These are phyloP conservation scores for Cossypha caffra DNA, from an alignment of 2,797 vertebrate genomes.

Conservation along the genomic window DNA sequence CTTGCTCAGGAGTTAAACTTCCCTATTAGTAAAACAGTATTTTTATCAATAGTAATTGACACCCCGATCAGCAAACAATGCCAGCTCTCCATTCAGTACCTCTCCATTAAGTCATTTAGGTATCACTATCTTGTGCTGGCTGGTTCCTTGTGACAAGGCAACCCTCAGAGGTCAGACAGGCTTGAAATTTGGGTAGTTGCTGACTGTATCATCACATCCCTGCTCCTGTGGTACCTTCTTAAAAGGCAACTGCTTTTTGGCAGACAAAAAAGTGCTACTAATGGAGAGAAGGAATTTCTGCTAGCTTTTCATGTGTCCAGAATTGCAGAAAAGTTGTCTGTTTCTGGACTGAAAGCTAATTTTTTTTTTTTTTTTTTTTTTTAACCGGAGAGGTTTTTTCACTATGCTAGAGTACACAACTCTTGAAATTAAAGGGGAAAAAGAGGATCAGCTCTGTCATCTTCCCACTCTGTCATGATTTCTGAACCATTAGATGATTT, in stretches of 20 bases:
- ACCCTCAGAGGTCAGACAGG: background rate
- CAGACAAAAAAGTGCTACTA: background rate
- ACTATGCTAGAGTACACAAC: background rate
- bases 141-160: background rate
- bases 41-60: background rate
- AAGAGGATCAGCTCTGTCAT: background rate
- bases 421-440: background rate
- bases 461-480: background rate
- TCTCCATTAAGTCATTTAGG: background rate
- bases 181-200: fast-evolving
- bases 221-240: background rate
- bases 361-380: background rate
- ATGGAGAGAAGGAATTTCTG: background rate
- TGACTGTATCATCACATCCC: background rate
- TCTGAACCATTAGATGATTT: background rate
- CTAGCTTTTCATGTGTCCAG: fast-evolving
- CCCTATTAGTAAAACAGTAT: background rate
- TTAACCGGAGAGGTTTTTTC: background rate
- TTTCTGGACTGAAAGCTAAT: background rate
- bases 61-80: background rate
- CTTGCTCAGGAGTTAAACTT: background rate
- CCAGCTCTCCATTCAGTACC: background rate
- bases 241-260: background rate
- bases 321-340: background rate
- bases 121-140: background rate